Evolutionary conservation across 2,113 vertebrate genomes (phyloP).

Genomic region (Suncus etruscus): DNA sequence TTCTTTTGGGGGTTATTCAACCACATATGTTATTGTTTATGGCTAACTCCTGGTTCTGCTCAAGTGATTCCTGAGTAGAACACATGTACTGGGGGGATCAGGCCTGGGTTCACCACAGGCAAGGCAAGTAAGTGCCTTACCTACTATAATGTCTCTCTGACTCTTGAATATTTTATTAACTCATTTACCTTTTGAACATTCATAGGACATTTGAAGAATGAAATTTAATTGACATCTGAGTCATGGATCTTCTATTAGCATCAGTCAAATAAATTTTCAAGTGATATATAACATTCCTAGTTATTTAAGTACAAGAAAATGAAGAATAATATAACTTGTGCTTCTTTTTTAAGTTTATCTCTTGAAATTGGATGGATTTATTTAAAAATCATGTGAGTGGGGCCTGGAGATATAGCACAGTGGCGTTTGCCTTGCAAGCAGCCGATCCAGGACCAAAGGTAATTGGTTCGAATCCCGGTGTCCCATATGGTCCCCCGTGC

Average conservation of each 20-base stretch:
- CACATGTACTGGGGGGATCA: too few relatives aligned
- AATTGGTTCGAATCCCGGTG: too few relatives aligned
- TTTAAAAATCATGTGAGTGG: conserved; percentile 30
- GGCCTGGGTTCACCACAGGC: too few relatives aligned
- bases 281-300: not conserved
- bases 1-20: not conserved
- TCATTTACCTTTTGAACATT: conserved; percentile 16
- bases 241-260: not conserved
- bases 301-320: conserved; percentile 13
- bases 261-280: not conserved
- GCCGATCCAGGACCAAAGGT: too few relatives aligned
- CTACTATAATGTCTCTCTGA: too few relatives aligned
- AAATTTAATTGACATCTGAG: conserved; percentile 40
- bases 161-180: not conserved
- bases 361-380: not conserved
- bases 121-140: too few relatives aligned
- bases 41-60: conserved; percentile 2
- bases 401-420: too few relatives aligned
- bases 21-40: not conserved
- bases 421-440: too few relatives aligned
- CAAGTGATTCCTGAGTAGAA: not conserved
- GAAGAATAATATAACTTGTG: not conserved
- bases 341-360: not conserved
- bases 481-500: too few relatives aligned
- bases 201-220: not conserved